Percentiles rank a stretch among this genome's conserved stretches.
These are phyloP conservation scores for Crotophaga sulcirostris DNA, from an alignment of 2,113 vertebrate species.

Conservation along the genomic window DNA sequence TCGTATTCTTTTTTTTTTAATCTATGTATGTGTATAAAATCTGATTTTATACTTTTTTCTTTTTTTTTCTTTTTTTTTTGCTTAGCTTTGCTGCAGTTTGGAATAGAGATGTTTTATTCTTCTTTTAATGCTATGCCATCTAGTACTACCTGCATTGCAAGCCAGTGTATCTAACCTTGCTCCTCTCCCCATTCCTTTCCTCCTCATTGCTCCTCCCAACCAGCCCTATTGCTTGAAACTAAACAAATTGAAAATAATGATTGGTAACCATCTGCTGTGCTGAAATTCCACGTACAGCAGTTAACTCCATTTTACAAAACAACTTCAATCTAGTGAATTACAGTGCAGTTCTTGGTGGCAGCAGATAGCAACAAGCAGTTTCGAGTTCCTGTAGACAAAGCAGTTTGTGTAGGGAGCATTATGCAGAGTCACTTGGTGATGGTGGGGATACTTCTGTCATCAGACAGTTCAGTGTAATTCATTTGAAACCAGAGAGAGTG, in stretches of 20 bases:
- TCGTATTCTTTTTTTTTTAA: not conserved
- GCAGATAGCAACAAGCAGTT: conserved; percentile 74
- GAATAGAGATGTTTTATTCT: not conserved
- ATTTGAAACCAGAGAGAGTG: conserved; percentile 6
- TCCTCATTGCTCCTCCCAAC: conserved; percentile 34
- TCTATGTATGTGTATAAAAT: not conserved
- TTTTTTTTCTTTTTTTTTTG: not conserved
- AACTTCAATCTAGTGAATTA: conserved; percentile 78
- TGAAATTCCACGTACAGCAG: conserved; percentile 79
- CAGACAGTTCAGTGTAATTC: not conserved
- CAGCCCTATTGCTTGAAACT: conserved; percentile 63
- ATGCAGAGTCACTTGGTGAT: conserved; percentile 16
- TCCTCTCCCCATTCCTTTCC: not conserved
- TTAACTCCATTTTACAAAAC: conserved; percentile 82
- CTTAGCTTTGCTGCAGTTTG: conserved; percentile 4
- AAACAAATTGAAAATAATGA: conserved; percentile 82
- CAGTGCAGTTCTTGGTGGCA: conserved; percentile 63
- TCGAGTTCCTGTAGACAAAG: conserved; percentile 69
- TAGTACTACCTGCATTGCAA: not conserved
- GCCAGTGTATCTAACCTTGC: not conserved
- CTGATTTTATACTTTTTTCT: not conserved
- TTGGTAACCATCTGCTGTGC: conserved; percentile 79
- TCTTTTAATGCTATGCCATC: not conserved
- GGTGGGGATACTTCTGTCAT: not conserved
- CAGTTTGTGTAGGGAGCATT: conserved; percentile 12